These are phyloP conservation scores for Ailuropoda melanoleuca DNA, from an alignment of 2,113 vertebrate species.

Conservation along the genomic window DNA sequence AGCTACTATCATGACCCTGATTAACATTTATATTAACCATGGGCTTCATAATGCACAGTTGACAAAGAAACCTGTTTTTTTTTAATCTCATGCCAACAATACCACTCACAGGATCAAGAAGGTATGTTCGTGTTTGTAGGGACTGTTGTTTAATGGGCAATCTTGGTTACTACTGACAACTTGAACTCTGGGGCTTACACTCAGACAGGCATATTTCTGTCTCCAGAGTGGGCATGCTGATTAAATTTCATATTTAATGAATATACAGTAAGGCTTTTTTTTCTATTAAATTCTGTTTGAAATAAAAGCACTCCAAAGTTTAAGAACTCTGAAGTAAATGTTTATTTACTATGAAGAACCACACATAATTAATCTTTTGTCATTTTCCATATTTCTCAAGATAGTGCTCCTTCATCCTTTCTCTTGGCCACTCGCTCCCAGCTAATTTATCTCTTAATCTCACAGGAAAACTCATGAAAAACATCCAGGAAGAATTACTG, in stretches of 20 bases:
- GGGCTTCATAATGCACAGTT: background rate
- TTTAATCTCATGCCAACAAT: background rate
- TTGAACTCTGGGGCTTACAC: background rate
- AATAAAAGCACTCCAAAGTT: background rate
- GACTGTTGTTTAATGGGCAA: background rate
- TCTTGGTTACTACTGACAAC: background rate
- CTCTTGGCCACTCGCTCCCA: background rate
- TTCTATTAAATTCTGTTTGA: background rate
- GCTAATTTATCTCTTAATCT: background rate
- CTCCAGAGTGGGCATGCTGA: background rate
- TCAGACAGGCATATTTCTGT: background rate
- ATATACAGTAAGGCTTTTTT: background rate
- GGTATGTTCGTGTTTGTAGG: background rate
- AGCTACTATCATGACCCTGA: background rate
- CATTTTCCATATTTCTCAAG: background rate
- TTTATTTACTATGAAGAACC: background rate
- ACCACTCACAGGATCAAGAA: background rate
- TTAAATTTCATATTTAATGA: background rate
- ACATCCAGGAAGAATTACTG: background rate
- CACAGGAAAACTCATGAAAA: background rate
- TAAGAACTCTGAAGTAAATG: background rate
- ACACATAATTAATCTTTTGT: background rate
- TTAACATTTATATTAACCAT: slow-evolving; percentile 40
- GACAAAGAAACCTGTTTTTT: background rate
- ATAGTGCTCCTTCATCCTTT: background rate